Percentiles rank a stretch among this genome's conserved stretches.
Conservation (phyloP, 2,888 invertebrate species). For the Rhagonycha lutea region DNA sequence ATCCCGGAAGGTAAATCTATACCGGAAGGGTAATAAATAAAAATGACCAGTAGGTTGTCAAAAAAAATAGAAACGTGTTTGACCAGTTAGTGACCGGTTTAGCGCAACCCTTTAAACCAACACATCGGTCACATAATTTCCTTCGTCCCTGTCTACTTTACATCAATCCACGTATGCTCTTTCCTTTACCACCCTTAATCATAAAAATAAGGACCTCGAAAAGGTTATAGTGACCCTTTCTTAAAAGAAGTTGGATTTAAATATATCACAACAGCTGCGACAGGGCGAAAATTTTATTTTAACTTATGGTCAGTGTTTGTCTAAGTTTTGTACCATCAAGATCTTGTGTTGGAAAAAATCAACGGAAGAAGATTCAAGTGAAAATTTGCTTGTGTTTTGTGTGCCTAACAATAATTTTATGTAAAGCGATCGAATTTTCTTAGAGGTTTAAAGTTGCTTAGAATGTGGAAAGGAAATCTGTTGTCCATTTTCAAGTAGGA, state of each 20-base stretch:
- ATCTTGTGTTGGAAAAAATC: conserved; percentile 5
- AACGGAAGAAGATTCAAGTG: background rate
- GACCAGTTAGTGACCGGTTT: conserved; percentile 51
- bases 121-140: background rate
- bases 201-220: conserved; percentile 5
- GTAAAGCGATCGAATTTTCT: background rate
- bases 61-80: conserved; percentile 52
- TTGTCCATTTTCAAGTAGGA: too few relatives aligned
- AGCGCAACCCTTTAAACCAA: conserved; percentile 7
- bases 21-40: conserved; percentile 47
- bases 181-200: conserved; percentile 2
- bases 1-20: conserved; percentile 28
- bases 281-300: conserved; percentile 29
- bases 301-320: conserved; percentile 38
- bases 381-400: background rate
- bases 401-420: background rate
- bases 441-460: too few relatives aligned
- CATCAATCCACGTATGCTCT: background rate
- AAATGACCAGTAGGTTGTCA: conserved; percentile 42
- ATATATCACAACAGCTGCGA: conserved; percentile 34
- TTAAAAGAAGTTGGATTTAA: conserved; percentile 36
- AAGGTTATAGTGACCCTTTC: conserved; percentile 42
- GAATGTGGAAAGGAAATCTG: too few relatives aligned
- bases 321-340: conserved; percentile 20
- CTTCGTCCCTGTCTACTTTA: conserved; percentile 11